Percentiles rank a stretch among this genome's conserved stretches.
These are phyloP conservation scores for Automeris io DNA, from an alignment of 2,888 invertebrate genomes.

Conservation along the genomic window DNA sequence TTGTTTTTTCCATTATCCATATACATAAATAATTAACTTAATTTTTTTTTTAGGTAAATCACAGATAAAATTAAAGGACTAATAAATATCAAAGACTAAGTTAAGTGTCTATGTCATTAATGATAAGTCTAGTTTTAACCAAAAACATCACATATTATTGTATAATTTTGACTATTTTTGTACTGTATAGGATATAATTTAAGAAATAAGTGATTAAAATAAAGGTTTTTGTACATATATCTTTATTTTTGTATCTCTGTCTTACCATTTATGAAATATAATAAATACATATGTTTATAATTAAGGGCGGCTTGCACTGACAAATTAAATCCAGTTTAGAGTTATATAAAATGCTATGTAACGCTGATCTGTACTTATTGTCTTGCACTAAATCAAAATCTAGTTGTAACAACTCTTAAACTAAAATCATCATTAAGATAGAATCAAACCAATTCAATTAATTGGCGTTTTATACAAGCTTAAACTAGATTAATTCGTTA, in stretches of 20 bases:
- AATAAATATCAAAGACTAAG: slow-evolving; percentile 40
- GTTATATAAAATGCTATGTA: no score
- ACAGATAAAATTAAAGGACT: slow-evolving; percentile 64
- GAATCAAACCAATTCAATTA: no score
- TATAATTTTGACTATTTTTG: slow-evolving; percentile 49
- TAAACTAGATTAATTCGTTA: no score
- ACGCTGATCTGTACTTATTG: no score
- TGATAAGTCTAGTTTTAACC: slow-evolving; percentile 33
- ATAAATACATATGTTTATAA: no score
- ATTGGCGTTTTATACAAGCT: no score
- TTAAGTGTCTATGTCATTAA: slow-evolving; percentile 28
- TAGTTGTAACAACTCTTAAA: no score
- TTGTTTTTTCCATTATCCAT: no score
- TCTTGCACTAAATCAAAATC: no score
- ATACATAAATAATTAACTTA: background rate
- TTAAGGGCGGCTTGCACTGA: no score
- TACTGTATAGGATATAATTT: slow-evolving; percentile 22
- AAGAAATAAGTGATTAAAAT: slow-evolving; percentile 20
- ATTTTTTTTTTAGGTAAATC: slow-evolving; percentile 45
- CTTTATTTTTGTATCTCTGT: slow-evolving; percentile 5
- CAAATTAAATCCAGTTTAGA: no score
- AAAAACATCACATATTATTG: slow-evolving; percentile 42
- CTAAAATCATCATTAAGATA: no score
- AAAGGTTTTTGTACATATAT: slow-evolving; percentile 13
- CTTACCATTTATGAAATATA: background rate